phyloP scores from a whole-genome alignment of 2,113 vertebrate genomes.

The Mesoclemmys tuberculata region DNA sequence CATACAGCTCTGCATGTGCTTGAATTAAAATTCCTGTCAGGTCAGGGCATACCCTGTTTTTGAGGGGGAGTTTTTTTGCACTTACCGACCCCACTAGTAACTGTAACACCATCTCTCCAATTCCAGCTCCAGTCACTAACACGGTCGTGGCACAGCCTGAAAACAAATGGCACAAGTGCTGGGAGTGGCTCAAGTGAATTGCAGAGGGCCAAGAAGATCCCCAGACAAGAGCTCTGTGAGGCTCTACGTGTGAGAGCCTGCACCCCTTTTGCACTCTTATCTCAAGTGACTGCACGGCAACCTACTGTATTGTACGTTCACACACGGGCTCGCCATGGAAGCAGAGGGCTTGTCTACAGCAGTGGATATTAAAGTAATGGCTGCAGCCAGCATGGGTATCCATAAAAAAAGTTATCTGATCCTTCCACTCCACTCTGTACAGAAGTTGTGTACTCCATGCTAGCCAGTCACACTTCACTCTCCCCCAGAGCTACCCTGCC shows the following conservation, averaged over 20 bases:
- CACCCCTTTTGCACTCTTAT: neutral
- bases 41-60: neutral
- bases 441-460: neutral
- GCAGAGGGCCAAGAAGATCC: neutral
- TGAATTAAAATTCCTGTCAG: fast-evolving
- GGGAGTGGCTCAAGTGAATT: neutral
- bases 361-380: neutral
- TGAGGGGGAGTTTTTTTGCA: neutral
- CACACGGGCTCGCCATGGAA: no score
- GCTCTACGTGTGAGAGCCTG: neutral
- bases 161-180: neutral
- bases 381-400: neutral
- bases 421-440: neutral
- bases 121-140: slow-evolving; percentile 91
- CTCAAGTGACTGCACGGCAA: neutral
- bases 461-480: neutral
- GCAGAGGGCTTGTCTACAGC: no score
- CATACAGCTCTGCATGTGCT: neutral
- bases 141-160: slow-evolving; percentile 94
- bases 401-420: neutral
- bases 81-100: slow-evolving; percentile 91
- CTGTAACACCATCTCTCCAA: slow-evolving; percentile 95
- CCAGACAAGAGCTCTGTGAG: neutral
- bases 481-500: neutral
- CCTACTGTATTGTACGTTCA: neutral